Conservation (phyloP, 2,113 vertebrate genomes). For the Syngnathus floridae region DNA sequence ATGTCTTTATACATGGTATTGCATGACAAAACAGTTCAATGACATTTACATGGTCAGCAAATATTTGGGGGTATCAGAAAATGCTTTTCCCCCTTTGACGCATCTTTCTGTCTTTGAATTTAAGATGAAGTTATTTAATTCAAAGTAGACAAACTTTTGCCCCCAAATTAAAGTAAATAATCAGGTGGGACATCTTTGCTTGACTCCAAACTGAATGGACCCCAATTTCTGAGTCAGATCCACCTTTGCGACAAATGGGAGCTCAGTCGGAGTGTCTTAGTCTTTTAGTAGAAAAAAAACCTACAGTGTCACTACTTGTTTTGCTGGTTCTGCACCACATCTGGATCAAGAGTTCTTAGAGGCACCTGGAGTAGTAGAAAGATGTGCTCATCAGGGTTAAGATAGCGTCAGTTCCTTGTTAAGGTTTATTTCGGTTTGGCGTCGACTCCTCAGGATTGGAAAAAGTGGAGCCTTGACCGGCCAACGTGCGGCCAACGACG, state of each 20-base stretch:
- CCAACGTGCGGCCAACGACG: constrained; percentile 38
- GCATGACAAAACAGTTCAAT: constrained; percentile 57
- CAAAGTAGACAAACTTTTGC: constrained; percentile 35
- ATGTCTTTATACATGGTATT: constrained; percentile 60
- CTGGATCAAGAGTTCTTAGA: constrained; percentile 66
- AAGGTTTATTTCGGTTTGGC: constrained; percentile 53
- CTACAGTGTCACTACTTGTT: constrained; percentile 61
- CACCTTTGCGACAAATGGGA: constrained; percentile 25
- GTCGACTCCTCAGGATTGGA: constrained; percentile 52
- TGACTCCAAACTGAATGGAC: constrained; percentile 49
- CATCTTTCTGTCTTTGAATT: constrained; percentile 20
- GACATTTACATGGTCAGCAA: constrained; percentile 58
- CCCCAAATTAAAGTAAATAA: constrained; percentile 23
- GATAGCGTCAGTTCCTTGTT: constrained; percentile 60
- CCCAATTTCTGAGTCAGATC: constrained; percentile 40
- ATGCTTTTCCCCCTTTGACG: background rate
- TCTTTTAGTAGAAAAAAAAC: constrained; percentile 56
- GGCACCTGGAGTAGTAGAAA: constrained; percentile 70
- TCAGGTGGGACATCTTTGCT: background rate
- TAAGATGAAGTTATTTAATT: background rate
- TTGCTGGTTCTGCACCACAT: constrained; percentile 69
- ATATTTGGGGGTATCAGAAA: background rate
- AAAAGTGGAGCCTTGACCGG: constrained; percentile 33
- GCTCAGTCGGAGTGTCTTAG: constrained; percentile 52
- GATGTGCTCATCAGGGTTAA: constrained; percentile 70